phyloP scores from a whole-genome alignment of 2,113 vertebrate species.

The Aplodontia rufa region DNA sequence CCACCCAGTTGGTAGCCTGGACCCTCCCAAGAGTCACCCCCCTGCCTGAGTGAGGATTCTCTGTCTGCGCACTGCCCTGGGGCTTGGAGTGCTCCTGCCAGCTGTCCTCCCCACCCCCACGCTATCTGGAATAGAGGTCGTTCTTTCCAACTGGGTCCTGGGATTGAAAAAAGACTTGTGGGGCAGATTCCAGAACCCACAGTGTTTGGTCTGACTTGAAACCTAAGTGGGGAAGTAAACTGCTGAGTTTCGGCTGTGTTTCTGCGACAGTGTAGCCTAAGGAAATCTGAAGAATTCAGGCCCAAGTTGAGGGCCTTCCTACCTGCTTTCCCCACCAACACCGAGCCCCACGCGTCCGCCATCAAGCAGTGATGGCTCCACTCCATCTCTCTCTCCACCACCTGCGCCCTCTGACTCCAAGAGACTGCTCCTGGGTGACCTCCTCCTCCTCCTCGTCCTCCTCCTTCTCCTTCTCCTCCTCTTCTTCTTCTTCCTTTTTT shows the following conservation, averaged over 20 bases:
- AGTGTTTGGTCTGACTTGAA: not conserved
- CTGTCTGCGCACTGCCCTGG: accelerated
- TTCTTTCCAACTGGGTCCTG: not conserved
- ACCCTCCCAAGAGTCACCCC: not conserved
- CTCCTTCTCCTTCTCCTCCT: too few species aligned
- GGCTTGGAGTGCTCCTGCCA: accelerated
- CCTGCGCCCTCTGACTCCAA: accelerated
- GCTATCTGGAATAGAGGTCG: not conserved
- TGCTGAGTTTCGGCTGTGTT: not conserved
- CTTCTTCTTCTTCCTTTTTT: too few species aligned
- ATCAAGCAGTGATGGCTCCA: too few species aligned
- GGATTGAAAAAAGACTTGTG: not conserved
- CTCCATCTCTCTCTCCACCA: accelerated
- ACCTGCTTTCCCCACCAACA: not conserved
- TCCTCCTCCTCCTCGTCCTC: too few species aligned
- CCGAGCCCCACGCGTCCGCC: too few species aligned
- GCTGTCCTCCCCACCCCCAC: not conserved
- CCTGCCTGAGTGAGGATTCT: accelerated
- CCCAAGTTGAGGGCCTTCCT: accelerated
- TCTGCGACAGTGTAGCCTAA: accelerated
- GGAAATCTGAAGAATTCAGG: not conserved
- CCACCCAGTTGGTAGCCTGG: not conserved
- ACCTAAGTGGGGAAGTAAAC: not conserved
- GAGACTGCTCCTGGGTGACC: too few species aligned
- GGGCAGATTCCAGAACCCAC: not conserved